Base-by-base conservation (phyloP, 2,113 vertebrate species). In the Myxocyprinus asiaticus region DNA sequence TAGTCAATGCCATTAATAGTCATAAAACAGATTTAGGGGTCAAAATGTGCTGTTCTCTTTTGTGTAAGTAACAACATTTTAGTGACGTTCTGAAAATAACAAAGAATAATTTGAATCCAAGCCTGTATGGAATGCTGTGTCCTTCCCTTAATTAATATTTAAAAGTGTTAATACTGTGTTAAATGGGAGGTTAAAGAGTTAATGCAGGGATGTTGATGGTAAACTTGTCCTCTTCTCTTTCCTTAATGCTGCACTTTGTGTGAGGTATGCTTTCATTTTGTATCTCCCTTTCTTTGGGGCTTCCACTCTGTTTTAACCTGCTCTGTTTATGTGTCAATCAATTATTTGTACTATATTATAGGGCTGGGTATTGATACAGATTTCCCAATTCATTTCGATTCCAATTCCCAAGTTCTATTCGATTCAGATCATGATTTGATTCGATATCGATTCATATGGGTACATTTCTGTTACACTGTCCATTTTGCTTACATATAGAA, bases 181-280 rank as follows among this genome's bases (percentile, higher is more conserved):
- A 77, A 68, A 14, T 77, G 42, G 55, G 47, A 47, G 67, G 17
- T 68, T 68, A 75, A 78, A 61, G 58, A 33, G 56, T 62, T 82
- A n/a, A n/a, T 51, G n/a, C 17, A 45, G 47, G 22, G 63, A 77
- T 62, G 67, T 63, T 71, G 67, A 77, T 10, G 45, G 48, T 56
- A 71, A 71, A 79, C 76, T 81, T 47, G 50, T 76, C 56, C 64
- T 68, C 56, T 10, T 42, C 1, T 79, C 71, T 78, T 9, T 56
- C 75, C 6, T 50, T 66, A 69, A 76, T 75, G 66, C 70, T 78
- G 14, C 63, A 43, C 79, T 69, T 55, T 78, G 75, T 43, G n/a
- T 59, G 83, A 84, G 83, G 79, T 81, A 81, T 6, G 79, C 51
- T 72, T 11, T 15, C 47, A 14, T 63, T 43, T 6, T 51, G 48